phyloP scores from a whole-genome alignment of 2,113 vertebrate genomes.

The Ptyas mucosa region DNA sequence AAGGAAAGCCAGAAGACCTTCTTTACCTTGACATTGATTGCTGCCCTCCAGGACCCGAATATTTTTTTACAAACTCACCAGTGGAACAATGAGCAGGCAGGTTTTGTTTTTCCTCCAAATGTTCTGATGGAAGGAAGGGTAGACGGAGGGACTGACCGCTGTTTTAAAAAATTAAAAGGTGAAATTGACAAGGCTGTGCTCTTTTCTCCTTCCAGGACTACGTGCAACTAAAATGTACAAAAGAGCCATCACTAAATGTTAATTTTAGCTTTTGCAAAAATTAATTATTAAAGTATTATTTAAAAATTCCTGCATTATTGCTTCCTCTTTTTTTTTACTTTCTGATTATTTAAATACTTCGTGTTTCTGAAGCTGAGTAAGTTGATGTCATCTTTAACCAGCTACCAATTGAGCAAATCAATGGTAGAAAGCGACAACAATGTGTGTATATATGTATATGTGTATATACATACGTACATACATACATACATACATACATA shows the following conservation, averaged over 20 bases:
- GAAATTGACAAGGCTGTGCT: not conserved
- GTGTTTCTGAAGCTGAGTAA: not conserved
- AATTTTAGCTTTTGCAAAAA: not conserved
- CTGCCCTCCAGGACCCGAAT: not conserved
- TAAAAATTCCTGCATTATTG: not conserved
- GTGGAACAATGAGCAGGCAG: not conserved
- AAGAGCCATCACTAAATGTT: not conserved
- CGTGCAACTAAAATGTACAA: not conserved
- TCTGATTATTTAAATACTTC: not conserved
- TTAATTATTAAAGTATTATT: not conserved
- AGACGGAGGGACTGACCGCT: rapidly evolving
- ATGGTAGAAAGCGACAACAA: not conserved
- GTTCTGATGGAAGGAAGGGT: not conserved
- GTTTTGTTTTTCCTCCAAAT: not conserved
- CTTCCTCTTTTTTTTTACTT: not conserved
- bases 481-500: no score
- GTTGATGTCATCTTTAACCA: not conserved
- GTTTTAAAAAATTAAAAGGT: not conserved
- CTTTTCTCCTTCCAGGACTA: not conserved
- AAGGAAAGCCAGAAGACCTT: not conserved
- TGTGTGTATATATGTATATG: no score
- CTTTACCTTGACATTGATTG: not conserved
- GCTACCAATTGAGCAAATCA: not conserved
- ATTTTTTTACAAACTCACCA: not conserved
- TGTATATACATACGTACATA: no score